Conservation (phyloP, 2,797 vertebrate genomes). For the Galagoides demidoff region DNA sequence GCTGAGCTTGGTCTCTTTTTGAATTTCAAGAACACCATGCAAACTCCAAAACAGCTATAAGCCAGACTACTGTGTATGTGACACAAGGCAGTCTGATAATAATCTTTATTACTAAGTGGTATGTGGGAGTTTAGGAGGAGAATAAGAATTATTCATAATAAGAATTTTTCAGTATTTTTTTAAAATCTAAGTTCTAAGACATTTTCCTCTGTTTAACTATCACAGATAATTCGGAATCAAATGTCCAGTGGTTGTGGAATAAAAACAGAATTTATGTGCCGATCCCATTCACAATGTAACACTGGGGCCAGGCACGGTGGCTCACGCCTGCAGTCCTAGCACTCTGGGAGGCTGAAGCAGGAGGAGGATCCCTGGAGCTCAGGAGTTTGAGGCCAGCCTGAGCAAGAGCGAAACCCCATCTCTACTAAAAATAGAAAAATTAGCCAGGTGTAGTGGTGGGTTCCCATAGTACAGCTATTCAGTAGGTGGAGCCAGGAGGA, state of each 20-base stretch:
- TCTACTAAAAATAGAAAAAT: too few species aligned
- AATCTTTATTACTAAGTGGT: not conserved
- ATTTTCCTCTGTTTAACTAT: constrained; percentile 13
- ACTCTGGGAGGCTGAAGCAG: too few species aligned
- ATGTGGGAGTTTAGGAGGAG: not conserved
- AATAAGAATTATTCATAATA: not conserved
- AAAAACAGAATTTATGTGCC: not conserved
- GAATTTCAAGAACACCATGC: not conserved
- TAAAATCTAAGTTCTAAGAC: not conserved
- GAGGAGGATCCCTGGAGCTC: too few species aligned
- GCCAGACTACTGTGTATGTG: not conserved
- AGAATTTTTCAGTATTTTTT: not conserved
- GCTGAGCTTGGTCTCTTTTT: not conserved
- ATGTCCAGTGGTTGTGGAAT: not conserved
- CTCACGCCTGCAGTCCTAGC: too few species aligned
- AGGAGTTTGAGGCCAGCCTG: too few species aligned
- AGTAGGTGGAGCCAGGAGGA: too few species aligned
- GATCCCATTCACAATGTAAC: not conserved
- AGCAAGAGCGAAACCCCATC: too few species aligned
- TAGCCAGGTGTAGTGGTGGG: too few species aligned
- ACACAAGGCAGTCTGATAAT: not conserved
- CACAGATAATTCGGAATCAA: not conserved
- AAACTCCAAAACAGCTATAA: not conserved
- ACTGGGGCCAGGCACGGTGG: too few species aligned
- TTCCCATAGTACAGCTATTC: too few species aligned